Base-by-base conservation (phyloP, 2,888 invertebrate species). In the Lacanobia wlatinum region DNA sequence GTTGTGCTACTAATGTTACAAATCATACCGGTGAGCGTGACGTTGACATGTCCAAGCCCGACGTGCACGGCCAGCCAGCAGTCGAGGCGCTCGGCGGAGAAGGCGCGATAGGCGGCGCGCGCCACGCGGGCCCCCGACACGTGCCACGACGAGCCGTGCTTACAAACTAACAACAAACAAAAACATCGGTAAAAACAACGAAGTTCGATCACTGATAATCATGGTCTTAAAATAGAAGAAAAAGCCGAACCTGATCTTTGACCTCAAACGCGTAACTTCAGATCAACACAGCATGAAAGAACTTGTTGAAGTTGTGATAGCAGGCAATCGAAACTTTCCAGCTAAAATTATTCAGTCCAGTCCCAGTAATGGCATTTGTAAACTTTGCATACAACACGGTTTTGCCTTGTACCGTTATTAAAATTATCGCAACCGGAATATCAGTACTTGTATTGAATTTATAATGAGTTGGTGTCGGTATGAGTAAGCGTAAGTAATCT, bases 121-220 rank as follows among this genome's bases (percentile, higher is more conserved):
- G 96, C 91, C 87, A 98, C 97, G 87, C 99, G 98, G 53, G 97
- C 97, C 34, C 98, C 97, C 52, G 98, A 98, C 89, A 98, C 98
- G 96, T 99, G 99, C 99, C 99, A 99, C 89, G 98, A 97, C 60
- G 99, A 99, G 68, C 99, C 99, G 94, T 98, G 97, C 92, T 98
- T 97, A 88, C 98, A 98, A 89, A 99, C 99, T 99, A 96, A 59
- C 70, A 38, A 55, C 52, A 74, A 61, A 73, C 50, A 80, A 74
- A 73, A 73, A 73, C 60, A 66, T 64, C n/a, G 7, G 46, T 60
- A 53, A 64, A 52, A 62, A 70, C 59, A 55, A 18, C n/a, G 23
- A 60, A 48, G 2, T 12, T 60, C 18, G 21, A 59, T 53, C 48
- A 43, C 48, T 59, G 1, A 59, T 16, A 59, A 40, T 38, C 66